Percentiles rank a stretch among this genome's conserved stretches.
Conservation (phyloP, 2,113 vertebrate genomes). For the Megaceryle torquata region DNA sequence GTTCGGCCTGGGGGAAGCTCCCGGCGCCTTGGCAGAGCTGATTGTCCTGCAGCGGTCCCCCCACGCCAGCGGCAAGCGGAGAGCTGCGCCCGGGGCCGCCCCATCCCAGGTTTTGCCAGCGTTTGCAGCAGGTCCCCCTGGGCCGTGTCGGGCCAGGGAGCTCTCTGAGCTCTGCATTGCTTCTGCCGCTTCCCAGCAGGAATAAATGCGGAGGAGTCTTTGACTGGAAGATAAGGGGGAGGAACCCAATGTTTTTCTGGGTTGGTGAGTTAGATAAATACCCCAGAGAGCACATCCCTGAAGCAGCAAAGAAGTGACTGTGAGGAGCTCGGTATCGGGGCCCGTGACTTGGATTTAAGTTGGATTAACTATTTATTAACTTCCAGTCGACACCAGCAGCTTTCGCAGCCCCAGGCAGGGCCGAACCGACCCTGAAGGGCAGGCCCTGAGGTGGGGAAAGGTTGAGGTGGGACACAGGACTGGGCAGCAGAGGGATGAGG, state of each 20-base stretch:
- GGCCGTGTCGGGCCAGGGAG: background rate
- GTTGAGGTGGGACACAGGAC: background rate
- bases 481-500: background rate
- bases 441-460: background rate
- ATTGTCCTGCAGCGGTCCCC: background rate
- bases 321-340: background rate
- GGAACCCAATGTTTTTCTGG: background rate
- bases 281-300: background rate
- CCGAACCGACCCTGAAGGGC: background rate
- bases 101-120: rapidly evolving
- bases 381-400: background rate
- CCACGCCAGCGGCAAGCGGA: rapidly evolving
- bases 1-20: background rate
- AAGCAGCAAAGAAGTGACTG: background rate
- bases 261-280: background rate
- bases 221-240: background rate
- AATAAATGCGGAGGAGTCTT: rapidly evolving
- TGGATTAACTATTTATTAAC: background rate
- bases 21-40: background rate
- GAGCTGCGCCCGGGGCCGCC: background rate
- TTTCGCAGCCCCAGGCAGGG: background rate
- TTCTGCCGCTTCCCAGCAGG: background rate
- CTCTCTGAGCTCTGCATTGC: background rate
- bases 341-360: background rate
- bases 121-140: background rate